phyloP scores from a whole-genome alignment of 2,113 vertebrate genomes.

The Semnornis frantzii region DNA sequence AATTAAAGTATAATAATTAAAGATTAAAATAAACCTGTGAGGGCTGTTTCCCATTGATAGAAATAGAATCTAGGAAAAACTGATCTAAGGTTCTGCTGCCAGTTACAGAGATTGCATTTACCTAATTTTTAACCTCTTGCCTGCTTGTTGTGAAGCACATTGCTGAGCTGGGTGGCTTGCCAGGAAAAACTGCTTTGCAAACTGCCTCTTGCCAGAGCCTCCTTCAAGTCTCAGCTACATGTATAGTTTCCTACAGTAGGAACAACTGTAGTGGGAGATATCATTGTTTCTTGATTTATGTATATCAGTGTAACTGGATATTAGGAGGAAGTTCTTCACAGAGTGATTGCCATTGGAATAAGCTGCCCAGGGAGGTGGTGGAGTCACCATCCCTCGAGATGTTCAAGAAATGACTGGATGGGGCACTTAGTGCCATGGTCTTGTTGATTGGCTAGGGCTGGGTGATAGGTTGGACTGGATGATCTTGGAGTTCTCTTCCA shows the following conservation, averaged over 20 bases:
- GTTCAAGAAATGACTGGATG: too few species aligned
- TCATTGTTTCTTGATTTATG: background rate
- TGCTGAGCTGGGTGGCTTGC: background rate
- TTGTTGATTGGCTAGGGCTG: too few species aligned
- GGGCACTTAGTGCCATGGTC: too few species aligned
- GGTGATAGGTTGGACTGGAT: too few species aligned
- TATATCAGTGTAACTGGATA: background rate
- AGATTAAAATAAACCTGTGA: slow-evolving; percentile 2
- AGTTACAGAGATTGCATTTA: background rate
- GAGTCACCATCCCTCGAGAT: too few species aligned
- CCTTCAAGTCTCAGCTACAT: background rate
- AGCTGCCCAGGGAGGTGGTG: too few species aligned
- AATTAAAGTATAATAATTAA: slow-evolving; percentile 26
- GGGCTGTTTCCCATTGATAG: background rate
- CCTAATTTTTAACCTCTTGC: background rate
- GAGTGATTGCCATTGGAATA: too few species aligned
- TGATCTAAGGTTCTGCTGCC: background rate
- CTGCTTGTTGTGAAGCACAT: background rate
- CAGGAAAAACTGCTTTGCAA: background rate
- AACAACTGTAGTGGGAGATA: background rate
- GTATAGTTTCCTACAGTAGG: background rate
- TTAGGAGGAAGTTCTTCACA: too few species aligned
- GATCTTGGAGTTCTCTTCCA: too few species aligned
- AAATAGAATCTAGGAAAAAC: slow-evolving; percentile 5
- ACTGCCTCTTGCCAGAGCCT: background rate